Conservation (phyloP, 2,888 invertebrate species). For the Diadegma fenestrale region DNA sequence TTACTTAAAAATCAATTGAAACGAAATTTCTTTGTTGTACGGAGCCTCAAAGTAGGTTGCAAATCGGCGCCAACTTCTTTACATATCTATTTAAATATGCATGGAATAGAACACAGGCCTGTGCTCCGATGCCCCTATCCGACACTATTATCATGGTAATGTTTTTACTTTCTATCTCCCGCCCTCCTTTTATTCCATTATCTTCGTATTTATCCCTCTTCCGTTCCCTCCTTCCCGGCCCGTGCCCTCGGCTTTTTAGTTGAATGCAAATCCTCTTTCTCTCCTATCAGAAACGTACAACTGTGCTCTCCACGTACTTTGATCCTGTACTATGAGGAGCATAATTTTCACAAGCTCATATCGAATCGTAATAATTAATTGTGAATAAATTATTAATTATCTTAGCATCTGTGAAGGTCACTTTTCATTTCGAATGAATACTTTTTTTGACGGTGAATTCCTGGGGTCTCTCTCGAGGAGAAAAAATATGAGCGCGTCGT, state of each 20-base stretch:
- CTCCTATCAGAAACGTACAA: neutral
- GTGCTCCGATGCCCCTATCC: slow-evolving; percentile 17
- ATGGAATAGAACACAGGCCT: neutral
- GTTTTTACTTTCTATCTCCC: neutral
- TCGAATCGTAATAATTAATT: neutral
- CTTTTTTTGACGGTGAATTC: too few relatives aligned
- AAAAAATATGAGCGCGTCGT: too few relatives aligned
- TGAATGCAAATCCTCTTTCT: slow-evolving; percentile 16
- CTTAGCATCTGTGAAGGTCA: too few relatives aligned
- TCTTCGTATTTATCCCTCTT: neutral
- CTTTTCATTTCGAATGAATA: too few relatives aligned
- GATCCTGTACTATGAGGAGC: too few relatives aligned
- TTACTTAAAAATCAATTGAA: neutral
- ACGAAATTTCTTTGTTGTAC: neutral
- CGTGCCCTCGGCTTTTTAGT: neutral
- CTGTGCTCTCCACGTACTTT: neutral
- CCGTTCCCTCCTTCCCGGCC: neutral
- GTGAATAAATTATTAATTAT: neutral
- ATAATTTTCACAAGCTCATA: neutral
- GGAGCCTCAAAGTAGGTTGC: neutral
- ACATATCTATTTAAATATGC: slow-evolving; percentile 4
- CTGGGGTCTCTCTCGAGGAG: too few relatives aligned
- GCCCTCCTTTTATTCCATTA: slow-evolving; percentile 19
- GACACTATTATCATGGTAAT: slow-evolving; percentile 44
- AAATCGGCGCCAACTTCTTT: neutral